Conservation (phyloP, 2,888 invertebrate genomes). For the Tipula vernalis region DNA sequence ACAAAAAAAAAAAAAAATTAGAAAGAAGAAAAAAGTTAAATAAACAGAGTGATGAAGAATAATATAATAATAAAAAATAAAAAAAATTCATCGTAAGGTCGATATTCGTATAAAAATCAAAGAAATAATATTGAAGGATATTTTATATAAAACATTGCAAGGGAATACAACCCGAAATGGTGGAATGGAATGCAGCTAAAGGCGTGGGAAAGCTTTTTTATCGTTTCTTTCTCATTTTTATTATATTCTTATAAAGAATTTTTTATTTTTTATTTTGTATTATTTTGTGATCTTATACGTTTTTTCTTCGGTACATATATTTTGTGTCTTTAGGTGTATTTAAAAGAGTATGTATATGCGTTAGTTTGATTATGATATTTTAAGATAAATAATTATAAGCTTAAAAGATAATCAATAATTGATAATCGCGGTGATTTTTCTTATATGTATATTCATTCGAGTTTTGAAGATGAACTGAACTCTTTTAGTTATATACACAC, state of each 20-base stretch:
- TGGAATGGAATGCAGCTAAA: conserved; percentile 4
- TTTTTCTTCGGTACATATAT: neutral
- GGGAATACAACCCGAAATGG: neutral
- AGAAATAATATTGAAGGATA: conserved; percentile 4
- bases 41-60: conserved; percentile 4
- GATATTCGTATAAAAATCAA: conserved; percentile 1
- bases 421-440: neutral
- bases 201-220: neutral
- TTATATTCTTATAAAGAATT: neutral
- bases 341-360: neutral
- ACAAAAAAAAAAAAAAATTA: neutral
- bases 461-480: neutral
- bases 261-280: neutral
- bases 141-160: neutral
- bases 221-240: neutral
- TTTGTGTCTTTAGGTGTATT: neutral
- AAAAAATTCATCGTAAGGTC: neutral
- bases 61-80: neutral
- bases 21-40: neutral
- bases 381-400: neutral
- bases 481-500: neutral
- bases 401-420: neutral
- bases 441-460: neutral
- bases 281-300: neutral
- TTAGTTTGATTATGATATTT: neutral